These are phyloP conservation scores for Selene dorsalis DNA, from an alignment of 2,797 vertebrate genomes.

Conservation along the genomic window DNA sequence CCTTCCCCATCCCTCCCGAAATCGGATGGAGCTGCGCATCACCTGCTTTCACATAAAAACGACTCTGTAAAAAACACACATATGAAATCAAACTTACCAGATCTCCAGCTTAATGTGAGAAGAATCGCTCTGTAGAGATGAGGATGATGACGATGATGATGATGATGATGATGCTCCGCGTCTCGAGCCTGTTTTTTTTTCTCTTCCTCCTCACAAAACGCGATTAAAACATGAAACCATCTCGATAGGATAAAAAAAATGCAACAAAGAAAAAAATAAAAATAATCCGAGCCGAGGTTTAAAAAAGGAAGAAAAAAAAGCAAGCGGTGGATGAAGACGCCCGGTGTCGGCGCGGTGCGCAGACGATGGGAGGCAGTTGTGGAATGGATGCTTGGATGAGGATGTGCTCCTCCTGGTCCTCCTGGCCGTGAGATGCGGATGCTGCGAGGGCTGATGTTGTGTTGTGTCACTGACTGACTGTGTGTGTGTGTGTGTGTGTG, in stretches of 20 bases:
- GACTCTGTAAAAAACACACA: no score
- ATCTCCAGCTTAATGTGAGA: constrained; percentile 49
- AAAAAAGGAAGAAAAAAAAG: background rate
- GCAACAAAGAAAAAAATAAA: constrained; percentile 48
- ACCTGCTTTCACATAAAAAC: constrained; percentile 3
- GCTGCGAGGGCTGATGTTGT: constrained; percentile 75
- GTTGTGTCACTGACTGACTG: constrained; percentile 60
- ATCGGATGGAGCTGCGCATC: background rate
- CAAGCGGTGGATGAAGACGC: constrained; percentile 56
- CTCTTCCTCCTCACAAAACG: constrained; percentile 43
- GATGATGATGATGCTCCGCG: constrained; percentile 44
- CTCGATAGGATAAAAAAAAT: constrained; percentile 32
- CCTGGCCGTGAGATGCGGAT: constrained; percentile 77
- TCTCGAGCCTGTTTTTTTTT: constrained; percentile 43
- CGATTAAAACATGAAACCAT: constrained; percentile 68
- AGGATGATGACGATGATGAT: no score
- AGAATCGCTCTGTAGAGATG: constrained; percentile 55
- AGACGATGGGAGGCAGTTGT: constrained; percentile 68
- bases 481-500: constrained; percentile 22
- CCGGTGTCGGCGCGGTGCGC: constrained; percentile 64
- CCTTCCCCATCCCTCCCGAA: no score
- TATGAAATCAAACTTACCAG: constrained; percentile 73
- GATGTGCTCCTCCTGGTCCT: constrained; percentile 84
- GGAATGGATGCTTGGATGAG: constrained; percentile 82
- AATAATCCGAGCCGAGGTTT: constrained; percentile 60